phyloP scores from a whole-genome alignment of 2,888 invertebrate genomes.

The Nephrotoma appendiculata region DNA sequence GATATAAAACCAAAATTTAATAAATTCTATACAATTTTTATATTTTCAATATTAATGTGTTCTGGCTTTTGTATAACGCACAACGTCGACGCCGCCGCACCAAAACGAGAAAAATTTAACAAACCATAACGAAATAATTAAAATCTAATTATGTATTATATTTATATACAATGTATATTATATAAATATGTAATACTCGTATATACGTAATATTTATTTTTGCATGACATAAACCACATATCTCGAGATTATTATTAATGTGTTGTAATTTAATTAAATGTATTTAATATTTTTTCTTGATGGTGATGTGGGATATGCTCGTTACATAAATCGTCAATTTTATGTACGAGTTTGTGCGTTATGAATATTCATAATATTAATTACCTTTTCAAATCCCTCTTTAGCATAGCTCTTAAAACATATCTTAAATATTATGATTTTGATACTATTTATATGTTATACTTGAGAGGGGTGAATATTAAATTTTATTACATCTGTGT shows the following conservation, averaged over 20 bases:
- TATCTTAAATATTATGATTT: too few relatives aligned
- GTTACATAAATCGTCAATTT: not conserved
- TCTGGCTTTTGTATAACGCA: not conserved
- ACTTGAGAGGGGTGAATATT: too few relatives aligned
- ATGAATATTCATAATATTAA: too few relatives aligned
- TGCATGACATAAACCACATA: not conserved
- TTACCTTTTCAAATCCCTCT: too few relatives aligned
- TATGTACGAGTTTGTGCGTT: too few relatives aligned
- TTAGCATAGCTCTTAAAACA: too few relatives aligned
- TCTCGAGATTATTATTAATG: not conserved
- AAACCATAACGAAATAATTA: not conserved
- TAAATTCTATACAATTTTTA: not conserved
- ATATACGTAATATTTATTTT: not conserved
- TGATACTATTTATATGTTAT: too few relatives aligned
- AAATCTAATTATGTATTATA: not conserved
- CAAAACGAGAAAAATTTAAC: not conserved
- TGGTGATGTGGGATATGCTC: not conserved
- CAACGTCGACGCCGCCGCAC: not conserved
- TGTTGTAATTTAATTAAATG: not conserved
- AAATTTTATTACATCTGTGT: too few relatives aligned
- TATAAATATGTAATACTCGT: not conserved
- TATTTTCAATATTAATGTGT: not conserved
- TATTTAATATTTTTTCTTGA: not conserved
- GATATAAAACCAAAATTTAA: not conserved
- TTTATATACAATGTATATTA: not conserved